A percentile compares a stretch with the other conserved stretches of the same genome.
Evolutionary conservation across 2,888 invertebrate genomes (phyloP).

Genomic region (Epirrhoe alternata): DNA sequence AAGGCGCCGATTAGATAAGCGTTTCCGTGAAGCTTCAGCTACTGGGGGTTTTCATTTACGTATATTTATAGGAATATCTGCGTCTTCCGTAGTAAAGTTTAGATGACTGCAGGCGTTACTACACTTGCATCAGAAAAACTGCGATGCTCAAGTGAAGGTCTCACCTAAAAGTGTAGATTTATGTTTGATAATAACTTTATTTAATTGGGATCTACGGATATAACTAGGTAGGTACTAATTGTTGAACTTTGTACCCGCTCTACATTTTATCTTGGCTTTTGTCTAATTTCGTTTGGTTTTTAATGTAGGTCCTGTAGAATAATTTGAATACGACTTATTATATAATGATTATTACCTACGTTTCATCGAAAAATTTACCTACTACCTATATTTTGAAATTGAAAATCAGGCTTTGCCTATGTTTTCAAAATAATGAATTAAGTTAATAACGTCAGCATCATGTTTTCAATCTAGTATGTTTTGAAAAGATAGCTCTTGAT

Average conservation of each 20-base stretch:
- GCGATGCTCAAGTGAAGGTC: constrained; percentile 2
- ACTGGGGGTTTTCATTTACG: not conserved
- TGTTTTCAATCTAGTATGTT: constrained; percentile 8
- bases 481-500: constrained; percentile 4
- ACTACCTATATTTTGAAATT: not conserved
- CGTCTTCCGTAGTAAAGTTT: not conserved
- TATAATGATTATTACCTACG: too few species aligned
- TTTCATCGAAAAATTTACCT: too few species aligned
- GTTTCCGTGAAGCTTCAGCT: constrained; percentile 2
- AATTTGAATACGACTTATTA: too few species aligned
- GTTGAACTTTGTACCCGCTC: not conserved
- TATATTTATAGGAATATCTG: not conserved
- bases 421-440: constrained; percentile 9
- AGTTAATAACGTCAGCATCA: constrained; percentile 7
- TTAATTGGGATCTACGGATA: too few species aligned
- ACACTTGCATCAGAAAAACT: not conserved
- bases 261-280: not conserved
- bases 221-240: not conserved
- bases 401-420: not conserved
- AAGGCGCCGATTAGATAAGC: not conserved
- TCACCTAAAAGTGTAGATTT: not conserved
- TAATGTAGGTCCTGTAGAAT: too few species aligned
- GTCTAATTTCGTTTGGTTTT: too few species aligned
- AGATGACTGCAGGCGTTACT: not conserved
- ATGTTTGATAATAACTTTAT: not conserved